A percentile compares a stretch with the other conserved stretches of the same genome.
These are phyloP conservation scores for Eucera pruinosa DNA, from an alignment of 2,888 invertebrate genomes.

Conservation along the genomic window DNA sequence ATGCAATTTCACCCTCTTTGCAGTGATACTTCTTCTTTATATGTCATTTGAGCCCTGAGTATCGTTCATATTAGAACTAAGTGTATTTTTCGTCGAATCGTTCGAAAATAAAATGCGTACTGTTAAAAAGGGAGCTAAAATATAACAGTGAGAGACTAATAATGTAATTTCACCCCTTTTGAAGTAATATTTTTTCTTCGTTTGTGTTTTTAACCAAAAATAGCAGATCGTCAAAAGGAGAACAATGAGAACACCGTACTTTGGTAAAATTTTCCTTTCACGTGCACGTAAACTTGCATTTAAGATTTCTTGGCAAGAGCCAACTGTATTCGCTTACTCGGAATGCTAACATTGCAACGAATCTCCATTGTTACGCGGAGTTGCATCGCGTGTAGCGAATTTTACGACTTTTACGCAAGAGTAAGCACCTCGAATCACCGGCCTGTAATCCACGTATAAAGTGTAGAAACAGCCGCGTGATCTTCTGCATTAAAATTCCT, in stretches of 20 bases:
- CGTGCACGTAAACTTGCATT: too few relatives aligned
- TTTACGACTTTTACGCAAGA: constrained; percentile 17
- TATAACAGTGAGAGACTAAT: too few relatives aligned
- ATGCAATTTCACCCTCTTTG: too few relatives aligned
- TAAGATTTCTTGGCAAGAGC: background rate
- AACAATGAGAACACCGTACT: too few relatives aligned
- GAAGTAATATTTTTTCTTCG: background rate
- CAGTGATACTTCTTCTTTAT: background rate
- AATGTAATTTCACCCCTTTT: too few relatives aligned
- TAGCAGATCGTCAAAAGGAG: too few relatives aligned
- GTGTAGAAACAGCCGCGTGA: too few relatives aligned
- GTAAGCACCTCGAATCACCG: too few relatives aligned
- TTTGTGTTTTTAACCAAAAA: background rate
- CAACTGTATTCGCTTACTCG: background rate
- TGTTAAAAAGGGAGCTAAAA: background rate
- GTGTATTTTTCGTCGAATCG: background rate
- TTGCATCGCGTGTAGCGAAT: too few relatives aligned
- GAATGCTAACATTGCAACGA: background rate
- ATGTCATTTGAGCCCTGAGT: background rate
- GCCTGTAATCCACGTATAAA: too few relatives aligned
- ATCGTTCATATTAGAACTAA: background rate
- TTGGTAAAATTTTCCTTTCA: too few relatives aligned
- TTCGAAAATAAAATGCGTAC: background rate
- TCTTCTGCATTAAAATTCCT: too few relatives aligned
- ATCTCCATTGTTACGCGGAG: background rate